Evolutionary conservation across 1,140 invertebrate genomes (phyloP), one percentile per base, ranked within the genome.

Genomic region (Drosophila baimaii): DNA sequence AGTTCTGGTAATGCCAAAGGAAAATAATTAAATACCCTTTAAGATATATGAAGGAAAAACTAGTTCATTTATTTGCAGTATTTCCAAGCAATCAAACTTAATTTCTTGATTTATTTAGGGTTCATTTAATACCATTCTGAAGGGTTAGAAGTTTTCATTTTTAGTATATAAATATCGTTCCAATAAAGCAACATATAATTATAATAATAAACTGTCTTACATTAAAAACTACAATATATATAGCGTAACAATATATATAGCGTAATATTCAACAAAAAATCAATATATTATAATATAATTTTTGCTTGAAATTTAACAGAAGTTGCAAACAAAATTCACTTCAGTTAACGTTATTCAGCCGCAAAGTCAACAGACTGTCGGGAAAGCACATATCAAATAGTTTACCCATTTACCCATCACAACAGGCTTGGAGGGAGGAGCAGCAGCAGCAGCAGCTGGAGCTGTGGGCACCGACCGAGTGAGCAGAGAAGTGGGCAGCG

Each of bases 391-490:
- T 69, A 54, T 35, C 64, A 69, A 62, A 78, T 49, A 61, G 27
- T 58, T 57, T 43, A 29, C 55, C 31, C 63, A 29, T 65, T 65
- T 51, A 33, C 64, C 58, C 49, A 62, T 46, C 46, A 54, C 62
- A 77, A 78, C 73, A 58, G 43, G 51, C 74, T 64, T 41, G 29
- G n/a, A n/a, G 49, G 74, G 75, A 31, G 66, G 52, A 41, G 52
- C 13, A 25, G 43, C 12, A 37, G 25, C 17, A 23, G 23, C 37
- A 49, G 57, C 27, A 52, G 29, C 37, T n/a, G n/a, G n/a, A 69
- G n/a, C 17, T 19, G 8, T 19, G 52, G 25, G 51, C 51, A 19
- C 5, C 17, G 19, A 55, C 29, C 52, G 21, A 39, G 31, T 43
- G 37, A 39, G 62, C 55, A 39, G 55, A 43, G 55, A 33, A 21